Evolutionary conservation across 2,888 invertebrate genomes (phyloP), one percentile per base, ranked within the genome.

Genomic region (Andrena dorsata): DNA sequence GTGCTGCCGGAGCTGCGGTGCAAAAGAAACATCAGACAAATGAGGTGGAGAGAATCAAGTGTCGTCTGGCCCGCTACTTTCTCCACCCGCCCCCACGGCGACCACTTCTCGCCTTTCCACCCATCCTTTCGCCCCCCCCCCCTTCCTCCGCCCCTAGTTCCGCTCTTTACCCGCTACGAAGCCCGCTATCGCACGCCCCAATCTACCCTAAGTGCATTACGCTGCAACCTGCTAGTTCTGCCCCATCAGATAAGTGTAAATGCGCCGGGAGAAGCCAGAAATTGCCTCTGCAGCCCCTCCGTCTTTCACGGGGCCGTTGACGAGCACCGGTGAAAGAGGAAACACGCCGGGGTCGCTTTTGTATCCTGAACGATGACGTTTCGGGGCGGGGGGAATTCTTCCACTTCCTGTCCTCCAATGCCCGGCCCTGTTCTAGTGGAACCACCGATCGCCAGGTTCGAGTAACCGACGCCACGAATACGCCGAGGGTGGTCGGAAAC

Each of bases 201-300:
- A 87, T 87, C 84, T 86, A 80, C 72, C 63, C 78, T 83, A 82
- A 84, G 78, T 82, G 80, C 83, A 76, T 86, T 76, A 74, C 85
- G 61, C 76, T 70, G 74, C 82, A 53, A 72, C 79, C 35, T 60
- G 13, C 74, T 49, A 20, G 16, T 32, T 20, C 51, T 5, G 56
- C 13, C 23, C 49, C 56, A 65, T 64, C 30, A 47, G 61, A 76
- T 76, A 49, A 35, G 58, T 41, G 78, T 53, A 58, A 70, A 66
- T 64, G 72, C 72, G 56, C 69, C 58, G 7, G 35, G 53, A 66
- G 76, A 49, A 79, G 56, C 60, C 65, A 66, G 73, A 80, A 83
- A 87, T 73, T 83, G 60, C 61, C 64, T 70, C 56, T 58, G 23
- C 65, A 76, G 51, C 72, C 64, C 20, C 30, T 53, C 63, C 51